Evolutionary conservation across 2,888 invertebrate species (phyloP).

Genomic region (Sinelater perroti): DNA sequence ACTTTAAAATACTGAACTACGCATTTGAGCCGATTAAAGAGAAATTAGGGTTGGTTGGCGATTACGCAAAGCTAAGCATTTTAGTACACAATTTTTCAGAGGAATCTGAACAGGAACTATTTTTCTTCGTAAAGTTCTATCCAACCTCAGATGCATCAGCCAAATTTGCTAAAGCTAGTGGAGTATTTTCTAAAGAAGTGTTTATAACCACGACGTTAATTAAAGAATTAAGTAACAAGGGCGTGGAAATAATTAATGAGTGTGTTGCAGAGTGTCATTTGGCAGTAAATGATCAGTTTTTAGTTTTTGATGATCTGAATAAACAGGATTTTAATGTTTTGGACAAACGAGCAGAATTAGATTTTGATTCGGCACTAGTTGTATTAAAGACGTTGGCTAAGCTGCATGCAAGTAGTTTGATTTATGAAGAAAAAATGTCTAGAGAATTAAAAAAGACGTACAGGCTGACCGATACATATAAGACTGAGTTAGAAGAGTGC

Average conservation of each 20-base stretch:
- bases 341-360: constrained; percentile 1
- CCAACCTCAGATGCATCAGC: background rate
- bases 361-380: constrained; percentile 42
- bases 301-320: constrained; percentile 59
- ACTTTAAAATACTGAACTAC: too few relatives aligned
- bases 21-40: too few relatives aligned
- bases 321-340: constrained; percentile 48
- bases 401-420: constrained; percentile 56
- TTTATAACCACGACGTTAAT: constrained; percentile 9
- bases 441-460: background rate
- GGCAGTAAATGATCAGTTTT: constrained; percentile 33
- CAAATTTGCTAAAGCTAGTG: constrained; percentile 36
- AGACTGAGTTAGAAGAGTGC: constrained; percentile 3
- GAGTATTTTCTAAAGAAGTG: constrained; percentile 41
- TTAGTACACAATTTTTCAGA: background rate
- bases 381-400: constrained; percentile 53
- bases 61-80: too few relatives aligned
- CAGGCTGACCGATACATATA: background rate
- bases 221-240: background rate
- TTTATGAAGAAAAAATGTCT: constrained; percentile 52
- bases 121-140: constrained; percentile 6
- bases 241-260: constrained; percentile 17
- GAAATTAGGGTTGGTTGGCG: too few relatives aligned
- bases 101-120: background rate
- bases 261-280: constrained; percentile 36